Percentiles rank a stretch among this genome's conserved stretches.
Conservation (phyloP, 1,140 invertebrate genomes). For the Grapholita molesta region DNA sequence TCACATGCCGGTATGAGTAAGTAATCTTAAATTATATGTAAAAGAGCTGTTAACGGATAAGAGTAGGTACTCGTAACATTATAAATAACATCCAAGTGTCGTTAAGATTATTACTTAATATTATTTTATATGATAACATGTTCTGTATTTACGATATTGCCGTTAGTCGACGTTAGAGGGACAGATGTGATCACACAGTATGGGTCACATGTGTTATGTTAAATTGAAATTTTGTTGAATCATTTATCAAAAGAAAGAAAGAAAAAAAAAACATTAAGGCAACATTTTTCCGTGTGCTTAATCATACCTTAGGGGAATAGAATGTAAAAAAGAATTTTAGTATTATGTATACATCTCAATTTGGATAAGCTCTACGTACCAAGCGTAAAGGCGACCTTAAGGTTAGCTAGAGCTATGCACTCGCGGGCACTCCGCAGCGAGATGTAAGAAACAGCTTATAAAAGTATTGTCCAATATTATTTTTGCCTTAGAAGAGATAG, state of each 20-base stretch:
- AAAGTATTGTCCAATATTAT: constrained; percentile 61
- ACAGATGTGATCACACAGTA: not conserved
- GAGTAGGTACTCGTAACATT: not conserved
- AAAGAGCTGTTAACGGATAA: not conserved
- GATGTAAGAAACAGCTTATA: constrained; percentile 40
- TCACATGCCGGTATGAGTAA: not conserved
- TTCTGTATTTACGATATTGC: not conserved
- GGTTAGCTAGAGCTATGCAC: constrained; percentile 8
- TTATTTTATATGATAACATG: not conserved
- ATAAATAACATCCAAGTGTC: not conserved
- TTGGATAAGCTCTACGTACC: constrained; percentile 10
- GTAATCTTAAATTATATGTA: not conserved
- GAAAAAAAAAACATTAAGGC: not conserved
- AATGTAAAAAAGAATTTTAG: not conserved
- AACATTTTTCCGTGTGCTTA: not conserved
- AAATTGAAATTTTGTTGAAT: not conserved
- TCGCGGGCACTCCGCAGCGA: not conserved
- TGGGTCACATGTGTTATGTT: not conserved
- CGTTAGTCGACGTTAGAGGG: not conserved
- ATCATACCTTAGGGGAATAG: not conserved
- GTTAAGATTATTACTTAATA: not conserved
- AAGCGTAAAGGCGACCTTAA: constrained; percentile 4
- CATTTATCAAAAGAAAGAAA: not conserved
- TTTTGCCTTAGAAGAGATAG: constrained; percentile 44
- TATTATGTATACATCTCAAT: not conserved